Conservation (phyloP, 1,140 invertebrate genomes). For the Bathynomus jamesi region DNA sequence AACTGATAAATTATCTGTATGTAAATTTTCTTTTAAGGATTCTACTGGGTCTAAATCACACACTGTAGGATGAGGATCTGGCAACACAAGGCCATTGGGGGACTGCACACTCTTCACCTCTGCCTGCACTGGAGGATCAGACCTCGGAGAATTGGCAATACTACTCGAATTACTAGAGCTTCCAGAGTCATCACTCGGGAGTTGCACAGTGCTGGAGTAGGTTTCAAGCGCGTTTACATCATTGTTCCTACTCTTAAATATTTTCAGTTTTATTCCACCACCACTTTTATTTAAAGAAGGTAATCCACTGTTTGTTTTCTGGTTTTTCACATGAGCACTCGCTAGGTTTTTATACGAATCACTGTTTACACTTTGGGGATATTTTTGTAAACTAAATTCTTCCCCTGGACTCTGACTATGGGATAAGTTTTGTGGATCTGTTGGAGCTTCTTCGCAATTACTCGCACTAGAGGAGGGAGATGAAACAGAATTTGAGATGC, state of each 20-base stretch:
- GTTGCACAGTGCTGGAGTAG: slow-evolving; percentile 33
- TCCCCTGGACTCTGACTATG: not conserved
- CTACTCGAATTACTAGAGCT: slow-evolving; percentile 29
- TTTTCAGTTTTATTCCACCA: slow-evolving; percentile 34
- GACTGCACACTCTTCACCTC: slow-evolving; percentile 26
- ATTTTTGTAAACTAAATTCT: not conserved
- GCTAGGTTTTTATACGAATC: slow-evolving; percentile 13
- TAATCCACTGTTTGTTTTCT: slow-evolving; percentile 10
- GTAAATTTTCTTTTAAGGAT: slow-evolving; percentile 7
- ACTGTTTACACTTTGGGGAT: not conserved
- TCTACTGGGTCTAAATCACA: slow-evolving; percentile 24
- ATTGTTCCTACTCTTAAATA: slow-evolving; percentile 31
- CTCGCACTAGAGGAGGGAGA: not conserved
- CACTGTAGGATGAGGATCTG: slow-evolving; percentile 17
- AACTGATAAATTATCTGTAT: slow-evolving; percentile 2
- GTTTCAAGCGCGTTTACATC: slow-evolving; percentile 30
- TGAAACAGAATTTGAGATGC: slow-evolving; percentile 4
- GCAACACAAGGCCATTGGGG: slow-evolving; percentile 16
- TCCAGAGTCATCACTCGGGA: slow-evolving; percentile 35
- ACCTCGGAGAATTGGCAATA: slow-evolving; percentile 30
- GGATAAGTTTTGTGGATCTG: not conserved
- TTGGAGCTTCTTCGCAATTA: not conserved
- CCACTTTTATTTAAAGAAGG: slow-evolving; percentile 9
- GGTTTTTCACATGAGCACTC: slow-evolving; percentile 1
- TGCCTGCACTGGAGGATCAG: slow-evolving; percentile 10